These are phyloP conservation scores for Melitaea cinxia DNA, from an alignment of 1,140 invertebrate species.

Conservation along the genomic window DNA sequence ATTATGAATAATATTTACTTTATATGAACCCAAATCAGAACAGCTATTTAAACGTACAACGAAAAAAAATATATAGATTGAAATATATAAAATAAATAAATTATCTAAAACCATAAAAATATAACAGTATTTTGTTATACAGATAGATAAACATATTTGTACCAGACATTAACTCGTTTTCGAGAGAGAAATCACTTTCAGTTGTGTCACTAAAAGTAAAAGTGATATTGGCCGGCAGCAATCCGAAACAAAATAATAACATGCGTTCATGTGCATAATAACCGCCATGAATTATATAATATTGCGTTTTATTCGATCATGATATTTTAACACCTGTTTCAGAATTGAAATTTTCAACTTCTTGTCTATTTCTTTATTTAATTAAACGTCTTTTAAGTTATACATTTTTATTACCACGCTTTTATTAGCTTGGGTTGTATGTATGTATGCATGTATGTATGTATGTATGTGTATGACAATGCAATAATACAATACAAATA, in stretches of 20 bases:
- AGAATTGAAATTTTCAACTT: no score
- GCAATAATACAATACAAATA: no score
- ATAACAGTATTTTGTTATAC: neutral
- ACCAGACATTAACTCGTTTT: slow-evolving; percentile 48
- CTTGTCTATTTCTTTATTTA: no score
- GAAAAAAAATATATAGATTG: no score
- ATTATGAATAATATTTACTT: no score
- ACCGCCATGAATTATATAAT: slow-evolving; percentile 41
- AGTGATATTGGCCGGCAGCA: slow-evolving; percentile 45
- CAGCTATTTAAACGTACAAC: no score
- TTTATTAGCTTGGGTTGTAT: no score
- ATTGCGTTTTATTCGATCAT: slow-evolving; percentile 13
- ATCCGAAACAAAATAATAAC: slow-evolving; percentile 53
- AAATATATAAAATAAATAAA: neutral
- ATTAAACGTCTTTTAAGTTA: neutral
- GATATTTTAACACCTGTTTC: slow-evolving; percentile 22
- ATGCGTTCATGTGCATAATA: slow-evolving; percentile 53
- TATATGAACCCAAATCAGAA: no score
- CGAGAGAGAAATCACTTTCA: slow-evolving; percentile 61
- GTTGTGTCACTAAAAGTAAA: slow-evolving; percentile 64
- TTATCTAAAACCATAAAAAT: neutral
- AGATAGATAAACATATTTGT: slow-evolving; percentile 12
- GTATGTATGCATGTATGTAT: no score
- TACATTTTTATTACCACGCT: no score
- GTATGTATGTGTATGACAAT: no score